These are phyloP conservation scores for Callospermophilus lateralis DNA, from an alignment of 2,113 vertebrate genomes.

Conservation along the genomic window DNA sequence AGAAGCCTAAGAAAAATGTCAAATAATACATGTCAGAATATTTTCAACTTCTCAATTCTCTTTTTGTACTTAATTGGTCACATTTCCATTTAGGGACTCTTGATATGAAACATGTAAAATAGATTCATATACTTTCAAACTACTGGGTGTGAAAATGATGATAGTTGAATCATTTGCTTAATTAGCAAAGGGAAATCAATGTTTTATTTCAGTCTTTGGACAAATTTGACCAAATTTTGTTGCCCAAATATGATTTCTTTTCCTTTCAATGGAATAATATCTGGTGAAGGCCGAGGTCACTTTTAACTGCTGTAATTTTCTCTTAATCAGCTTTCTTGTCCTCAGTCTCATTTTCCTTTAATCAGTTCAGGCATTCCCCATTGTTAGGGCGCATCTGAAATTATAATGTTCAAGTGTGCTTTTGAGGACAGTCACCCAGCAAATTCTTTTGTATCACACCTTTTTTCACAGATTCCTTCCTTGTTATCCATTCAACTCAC, in stretches of 20 bases:
- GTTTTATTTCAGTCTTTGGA: slow-evolving; percentile 27
- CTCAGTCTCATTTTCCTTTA: slow-evolving; percentile 29
- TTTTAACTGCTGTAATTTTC: slow-evolving; percentile 51
- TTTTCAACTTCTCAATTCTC: not conserved
- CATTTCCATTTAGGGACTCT: not conserved
- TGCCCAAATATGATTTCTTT: slow-evolving; percentile 43
- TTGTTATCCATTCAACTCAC: not conserved
- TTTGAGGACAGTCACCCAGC: not conserved
- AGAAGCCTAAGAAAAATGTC: not conserved
- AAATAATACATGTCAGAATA: not conserved
- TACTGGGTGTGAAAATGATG: not conserved
- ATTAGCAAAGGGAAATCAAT: not conserved
- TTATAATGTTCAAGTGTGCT: not conserved
- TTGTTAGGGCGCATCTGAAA: slow-evolving; percentile 49
- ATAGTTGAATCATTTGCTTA: slow-evolving; percentile 37
- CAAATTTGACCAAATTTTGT: not conserved
- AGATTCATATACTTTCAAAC: not conserved
- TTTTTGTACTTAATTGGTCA: slow-evolving; percentile 10
- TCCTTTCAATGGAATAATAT: slow-evolving; percentile 33
- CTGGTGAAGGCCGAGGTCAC: not conserved
- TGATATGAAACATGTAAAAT: not conserved
- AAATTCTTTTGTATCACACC: not conserved
- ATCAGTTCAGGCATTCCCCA: not conserved
- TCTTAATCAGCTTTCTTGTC: slow-evolving; percentile 65
- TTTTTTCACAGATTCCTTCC: not conserved